These are phyloP conservation scores for Harpagoxenus sublaevis DNA, from an alignment of 2,888 invertebrate species.

Conservation along the genomic window DNA sequence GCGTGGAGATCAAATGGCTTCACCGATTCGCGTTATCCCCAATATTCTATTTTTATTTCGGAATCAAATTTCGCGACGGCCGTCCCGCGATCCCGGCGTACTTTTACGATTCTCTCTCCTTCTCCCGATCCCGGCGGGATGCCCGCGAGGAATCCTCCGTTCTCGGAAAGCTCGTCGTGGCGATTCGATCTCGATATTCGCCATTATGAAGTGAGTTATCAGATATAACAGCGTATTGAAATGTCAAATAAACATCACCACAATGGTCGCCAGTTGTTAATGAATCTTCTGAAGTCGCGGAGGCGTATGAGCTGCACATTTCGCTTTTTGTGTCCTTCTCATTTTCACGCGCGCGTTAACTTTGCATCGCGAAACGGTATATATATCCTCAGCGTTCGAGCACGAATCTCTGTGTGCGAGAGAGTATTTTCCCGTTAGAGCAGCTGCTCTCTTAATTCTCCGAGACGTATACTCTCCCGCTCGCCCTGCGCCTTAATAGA, in stretches of 20 bases:
- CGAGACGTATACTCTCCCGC: slow-evolving; percentile 22
- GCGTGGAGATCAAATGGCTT: slow-evolving; percentile 85
- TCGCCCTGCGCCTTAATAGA: slow-evolving; percentile 23
- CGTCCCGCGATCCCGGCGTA: slow-evolving; percentile 54
- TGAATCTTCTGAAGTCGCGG: background rate
- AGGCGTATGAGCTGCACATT: background rate
- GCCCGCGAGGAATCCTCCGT: slow-evolving; percentile 7
- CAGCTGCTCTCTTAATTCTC: slow-evolving; percentile 43
- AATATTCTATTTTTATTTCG: slow-evolving; percentile 85
- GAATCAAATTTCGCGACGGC: slow-evolving; percentile 84
- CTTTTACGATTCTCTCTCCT: slow-evolving; percentile 66
- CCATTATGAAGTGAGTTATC: slow-evolving; percentile 25
- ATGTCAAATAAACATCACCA: background rate
- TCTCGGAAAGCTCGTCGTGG: slow-evolving; percentile 9
- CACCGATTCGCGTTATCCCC: slow-evolving; percentile 86
- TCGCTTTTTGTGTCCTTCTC: background rate
- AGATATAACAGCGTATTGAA: slow-evolving; percentile 9
- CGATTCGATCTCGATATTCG: slow-evolving; percentile 33
- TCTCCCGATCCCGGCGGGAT: slow-evolving; percentile 22
- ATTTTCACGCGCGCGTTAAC: background rate
- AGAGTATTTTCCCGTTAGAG: slow-evolving; percentile 10
- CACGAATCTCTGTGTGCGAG: slow-evolving; percentile 9
- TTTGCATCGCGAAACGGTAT: background rate
- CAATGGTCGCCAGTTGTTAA: background rate
- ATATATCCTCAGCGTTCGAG: background rate